These are phyloP conservation scores for Hypothenemus hampei DNA, from an alignment of 1,140 invertebrate species.

Conservation along the genomic window DNA sequence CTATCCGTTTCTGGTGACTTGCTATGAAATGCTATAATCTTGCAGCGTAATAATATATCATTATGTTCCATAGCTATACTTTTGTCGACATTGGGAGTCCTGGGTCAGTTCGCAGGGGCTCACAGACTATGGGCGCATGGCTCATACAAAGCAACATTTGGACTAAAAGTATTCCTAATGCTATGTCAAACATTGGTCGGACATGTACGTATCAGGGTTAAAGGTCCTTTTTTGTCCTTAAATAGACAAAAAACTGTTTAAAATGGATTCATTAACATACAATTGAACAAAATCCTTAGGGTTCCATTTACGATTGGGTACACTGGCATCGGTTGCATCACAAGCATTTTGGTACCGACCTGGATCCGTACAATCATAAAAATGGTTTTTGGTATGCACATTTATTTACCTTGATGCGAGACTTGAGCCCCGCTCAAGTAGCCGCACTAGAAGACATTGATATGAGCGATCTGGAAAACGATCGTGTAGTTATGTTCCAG, in stretches of 20 bases:
- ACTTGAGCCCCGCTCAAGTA: constrained; percentile 67
- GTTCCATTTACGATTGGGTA: constrained; percentile 72
- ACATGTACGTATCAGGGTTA: constrained; percentile 58
- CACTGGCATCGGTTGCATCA: constrained; percentile 86
- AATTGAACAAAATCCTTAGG: too few relatives aligned
- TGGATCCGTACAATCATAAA: constrained; percentile 84
- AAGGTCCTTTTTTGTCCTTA: too few relatives aligned
- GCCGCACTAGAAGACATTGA: constrained; percentile 69
- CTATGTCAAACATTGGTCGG: constrained; percentile 75
- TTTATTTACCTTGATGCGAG: constrained; percentile 57
- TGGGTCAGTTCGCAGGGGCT: constrained; percentile 79
- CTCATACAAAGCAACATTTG: constrained; percentile 68
- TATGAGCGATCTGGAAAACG: constrained; percentile 76
- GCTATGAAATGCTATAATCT: too few relatives aligned
- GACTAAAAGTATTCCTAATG: constrained; percentile 70
- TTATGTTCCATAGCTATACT: constrained; percentile 51
- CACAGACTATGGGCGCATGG: constrained; percentile 89
- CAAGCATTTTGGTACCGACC: constrained; percentile 78
- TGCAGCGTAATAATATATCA: neutral
- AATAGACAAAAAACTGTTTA: too few relatives aligned
- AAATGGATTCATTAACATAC: too few relatives aligned
- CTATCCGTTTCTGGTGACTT: too few relatives aligned
- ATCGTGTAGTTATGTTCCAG: constrained; percentile 84
- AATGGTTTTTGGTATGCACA: constrained; percentile 85
- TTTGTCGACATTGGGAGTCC: constrained; percentile 54